Evolutionary conservation across 2,888 invertebrate genomes (phyloP), one percentile per base, ranked within the genome.

Genomic region (Chymomyza fuscimana): DNA sequence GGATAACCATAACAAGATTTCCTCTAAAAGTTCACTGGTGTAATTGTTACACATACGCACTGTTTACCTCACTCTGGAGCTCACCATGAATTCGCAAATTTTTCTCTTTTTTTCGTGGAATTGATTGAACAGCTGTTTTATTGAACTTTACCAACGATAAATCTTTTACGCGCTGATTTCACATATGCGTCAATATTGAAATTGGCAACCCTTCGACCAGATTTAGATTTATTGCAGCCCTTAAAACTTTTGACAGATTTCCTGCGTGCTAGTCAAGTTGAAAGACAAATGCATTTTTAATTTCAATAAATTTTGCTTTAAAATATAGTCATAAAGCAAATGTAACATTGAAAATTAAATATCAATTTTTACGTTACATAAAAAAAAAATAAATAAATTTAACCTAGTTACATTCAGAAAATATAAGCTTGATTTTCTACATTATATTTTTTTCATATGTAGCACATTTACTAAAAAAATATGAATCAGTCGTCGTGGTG

Each of bases 231-330:
- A 88, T 83, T 77, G 46, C 65, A 77, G 70, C 19, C 25, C 60
- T 60, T 54, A 9, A 77, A 82, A 78, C 63, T 83, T 83, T 79
- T 83, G 83, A 88, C 83, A 86, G 77, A 76, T 84, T 86, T 88
- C 74, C 64, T 80, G 71, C 79, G 77, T 63, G 58, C 72, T 22
- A 46, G 40, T 46, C 40, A 46, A 46, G 40, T 46, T 10, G 40
- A 52, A 79, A 79, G 77, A 83, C 73, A 86, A 83, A 87, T 83
- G 71, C 52, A 52, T 40, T 65, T 77, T 86, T 79, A 81, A 81
- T 81, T 65, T 76, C 72, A 70, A 86, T 81, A 77, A 74, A 87
- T 82, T 63, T 56, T 2, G 25, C 25, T 25, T 3, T n/a, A n/a
- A n/a, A n/a, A n/a, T n/a, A n/a, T n/a, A n/a, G n/a, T n/a, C n/a